These are phyloP conservation scores for Geotrypetes seraphini DNA, from an alignment of 2,797 vertebrate genomes.

Conservation along the genomic window DNA sequence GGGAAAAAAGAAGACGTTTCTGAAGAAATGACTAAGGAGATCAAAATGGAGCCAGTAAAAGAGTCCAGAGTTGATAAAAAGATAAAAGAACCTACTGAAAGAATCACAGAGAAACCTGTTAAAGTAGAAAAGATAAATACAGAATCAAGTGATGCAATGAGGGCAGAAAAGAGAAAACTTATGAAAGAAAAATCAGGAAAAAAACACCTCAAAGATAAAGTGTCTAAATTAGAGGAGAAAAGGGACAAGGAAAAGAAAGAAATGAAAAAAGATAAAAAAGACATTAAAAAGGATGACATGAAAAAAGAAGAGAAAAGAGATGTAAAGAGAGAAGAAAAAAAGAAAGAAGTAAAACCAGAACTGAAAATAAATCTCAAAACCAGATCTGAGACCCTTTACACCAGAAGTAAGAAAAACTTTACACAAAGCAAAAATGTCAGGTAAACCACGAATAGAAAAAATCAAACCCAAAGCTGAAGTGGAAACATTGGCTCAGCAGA, in stretches of 20 bases:
- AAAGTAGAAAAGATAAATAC: constrained; percentile 66
- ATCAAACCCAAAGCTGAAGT: constrained; percentile 63
- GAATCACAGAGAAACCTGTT: constrained; percentile 66
- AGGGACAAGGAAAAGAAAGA: constrained; percentile 97
- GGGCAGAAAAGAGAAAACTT: constrained; percentile 83
- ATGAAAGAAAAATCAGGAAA: constrained; percentile 79
- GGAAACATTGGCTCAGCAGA: constrained; percentile 60
- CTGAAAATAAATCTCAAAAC: constrained; percentile 81
- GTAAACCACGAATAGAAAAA: constrained; percentile 77
- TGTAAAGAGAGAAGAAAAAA: constrained; percentile 83
- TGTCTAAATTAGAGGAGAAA: constrained; percentile 86
- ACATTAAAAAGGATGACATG: constrained; percentile 81
- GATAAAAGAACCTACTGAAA: constrained; percentile 64
- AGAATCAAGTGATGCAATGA: constrained; percentile 62
- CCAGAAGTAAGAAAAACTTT: constrained; percentile 93
- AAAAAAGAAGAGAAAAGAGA: constrained; percentile 89
- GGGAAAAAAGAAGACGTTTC: constrained; percentile 68
- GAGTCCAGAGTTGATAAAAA: constrained; percentile 84
- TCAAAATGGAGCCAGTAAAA: constrained; percentile 68
- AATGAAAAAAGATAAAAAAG: constrained; percentile 79
- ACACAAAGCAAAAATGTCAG: constrained; percentile 84
- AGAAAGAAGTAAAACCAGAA: constrained; percentile 80
- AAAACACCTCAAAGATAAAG: constrained; percentile 80
- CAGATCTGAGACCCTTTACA: constrained; percentile 89
- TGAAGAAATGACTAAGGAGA: constrained; percentile 70